These are phyloP conservation scores for Ibycter americanus DNA, from an alignment of 2,797 vertebrate genomes.

Conservation along the genomic window DNA sequence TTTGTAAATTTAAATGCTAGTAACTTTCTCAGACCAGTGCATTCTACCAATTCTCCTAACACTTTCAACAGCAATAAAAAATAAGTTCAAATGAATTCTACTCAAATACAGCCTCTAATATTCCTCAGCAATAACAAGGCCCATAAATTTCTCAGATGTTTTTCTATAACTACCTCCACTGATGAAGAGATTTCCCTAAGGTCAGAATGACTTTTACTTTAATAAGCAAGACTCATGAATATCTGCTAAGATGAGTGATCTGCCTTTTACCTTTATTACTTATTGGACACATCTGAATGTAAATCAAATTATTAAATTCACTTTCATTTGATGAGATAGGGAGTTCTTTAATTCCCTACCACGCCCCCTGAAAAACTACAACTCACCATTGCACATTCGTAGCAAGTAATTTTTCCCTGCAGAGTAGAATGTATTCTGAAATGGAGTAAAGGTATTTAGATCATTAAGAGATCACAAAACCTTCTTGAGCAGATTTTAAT, in stretches of 20 bases:
- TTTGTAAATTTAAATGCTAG: background rate
- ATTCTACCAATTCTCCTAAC: background rate
- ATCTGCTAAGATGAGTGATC: background rate
- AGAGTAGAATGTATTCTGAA: conserved; percentile 94
- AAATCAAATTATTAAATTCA: background rate
- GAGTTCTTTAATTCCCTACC: background rate
- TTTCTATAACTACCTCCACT: rapidly evolving
- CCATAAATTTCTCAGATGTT: background rate
- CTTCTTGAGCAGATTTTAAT: background rate
- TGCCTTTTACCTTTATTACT: background rate
- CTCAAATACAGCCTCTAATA: background rate
- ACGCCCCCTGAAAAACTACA: background rate
- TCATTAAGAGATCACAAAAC: background rate
- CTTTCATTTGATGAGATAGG: background rate
- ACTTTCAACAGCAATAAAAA: background rate
- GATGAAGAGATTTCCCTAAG: background rate
- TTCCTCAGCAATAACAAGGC: no score
- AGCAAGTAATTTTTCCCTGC: conserved; percentile 98
- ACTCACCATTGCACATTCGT: conserved; percentile 98
- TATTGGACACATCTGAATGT: background rate
- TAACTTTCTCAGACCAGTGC: background rate
- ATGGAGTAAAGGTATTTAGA: conserved; percentile 2
- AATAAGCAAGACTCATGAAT: background rate
- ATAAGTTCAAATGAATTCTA: background rate
- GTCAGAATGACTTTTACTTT: background rate